Percentiles rank a stretch among this genome's conserved stretches.
Evolutionary conservation across 1,140 invertebrate genomes (phyloP).

Genomic region (Chelonus insularis): DNA sequence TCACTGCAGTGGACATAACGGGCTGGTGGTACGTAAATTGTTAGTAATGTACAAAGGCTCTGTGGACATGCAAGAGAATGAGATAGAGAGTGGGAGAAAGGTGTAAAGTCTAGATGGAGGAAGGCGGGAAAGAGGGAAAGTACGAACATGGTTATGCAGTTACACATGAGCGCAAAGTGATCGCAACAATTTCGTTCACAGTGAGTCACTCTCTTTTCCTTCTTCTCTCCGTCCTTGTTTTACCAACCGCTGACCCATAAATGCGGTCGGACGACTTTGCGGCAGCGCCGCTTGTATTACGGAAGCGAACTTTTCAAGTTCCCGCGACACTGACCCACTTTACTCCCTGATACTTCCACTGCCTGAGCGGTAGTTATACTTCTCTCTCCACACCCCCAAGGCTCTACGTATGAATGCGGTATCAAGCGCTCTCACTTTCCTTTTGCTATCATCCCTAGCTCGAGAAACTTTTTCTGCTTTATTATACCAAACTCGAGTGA

Average conservation of each 20-base stretch:
- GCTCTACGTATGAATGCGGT: slow-evolving; percentile 18
- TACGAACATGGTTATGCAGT: slow-evolving; percentile 4
- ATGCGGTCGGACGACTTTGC: slow-evolving; percentile 48
- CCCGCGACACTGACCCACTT: slow-evolving; percentile 60
- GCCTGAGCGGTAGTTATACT: slow-evolving; percentile 23
- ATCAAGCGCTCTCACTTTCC: slow-evolving; percentile 24
- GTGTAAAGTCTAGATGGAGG: background rate
- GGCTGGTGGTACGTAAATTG: too few relatives aligned
- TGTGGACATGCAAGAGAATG: too few relatives aligned
- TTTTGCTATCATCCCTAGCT: background rate
- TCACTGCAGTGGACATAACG: too few relatives aligned
- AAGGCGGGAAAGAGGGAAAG: slow-evolving; percentile 2
- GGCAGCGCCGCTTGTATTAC: slow-evolving; percentile 52
- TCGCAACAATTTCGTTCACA: slow-evolving; percentile 11
- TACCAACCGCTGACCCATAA: slow-evolving; percentile 48
- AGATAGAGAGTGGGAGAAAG: too few relatives aligned
- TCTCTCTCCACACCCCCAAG: slow-evolving; percentile 18
- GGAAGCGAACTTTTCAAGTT: slow-evolving; percentile 61
- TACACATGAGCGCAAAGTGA: slow-evolving; percentile 10
- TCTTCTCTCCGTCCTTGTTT: slow-evolving; percentile 38
- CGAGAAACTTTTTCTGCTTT: slow-evolving; percentile 27
- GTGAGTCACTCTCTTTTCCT: background rate
- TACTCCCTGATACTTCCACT: slow-evolving; percentile 43
- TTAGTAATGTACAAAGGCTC: too few relatives aligned
- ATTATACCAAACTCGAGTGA: background rate